phyloP scores from a whole-genome alignment of 2,797 vertebrate species.

The Pelobates cultripes region DNA sequence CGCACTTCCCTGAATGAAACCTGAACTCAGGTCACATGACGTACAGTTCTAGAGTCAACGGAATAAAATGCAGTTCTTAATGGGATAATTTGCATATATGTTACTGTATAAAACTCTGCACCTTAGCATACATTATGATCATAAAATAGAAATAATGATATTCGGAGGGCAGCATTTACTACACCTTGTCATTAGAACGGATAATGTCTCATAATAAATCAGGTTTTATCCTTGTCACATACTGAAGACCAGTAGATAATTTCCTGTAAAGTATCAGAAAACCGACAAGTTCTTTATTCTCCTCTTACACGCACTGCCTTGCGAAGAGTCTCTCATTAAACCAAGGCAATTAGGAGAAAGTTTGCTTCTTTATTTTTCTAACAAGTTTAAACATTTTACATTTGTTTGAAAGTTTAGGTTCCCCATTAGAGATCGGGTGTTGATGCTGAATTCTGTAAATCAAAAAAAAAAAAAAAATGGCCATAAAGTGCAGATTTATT shows the following conservation, averaged over 20 bases:
- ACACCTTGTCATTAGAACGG: conserved; percentile 31
- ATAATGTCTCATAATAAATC: conserved; percentile 51
- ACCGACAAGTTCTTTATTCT: conserved; percentile 2
- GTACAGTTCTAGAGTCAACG: neutral
- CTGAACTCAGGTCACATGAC: neutral
- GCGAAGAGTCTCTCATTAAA: conserved; percentile 39
- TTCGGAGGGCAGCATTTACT: conserved; percentile 35
- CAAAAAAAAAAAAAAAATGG: too few relatives aligned
- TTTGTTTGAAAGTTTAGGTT: neutral
- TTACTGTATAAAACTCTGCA: conserved; percentile 4
- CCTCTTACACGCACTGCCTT: conserved; percentile 17
- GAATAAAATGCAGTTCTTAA: conserved; percentile 1
- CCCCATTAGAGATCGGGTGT: neutral
- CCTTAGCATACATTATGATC: conserved; percentile 29
- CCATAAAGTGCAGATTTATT: too few relatives aligned
- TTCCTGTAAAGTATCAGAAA: conserved; percentile 23
- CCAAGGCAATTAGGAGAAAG: conserved; percentile 11
- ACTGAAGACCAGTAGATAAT: conserved; percentile 38
- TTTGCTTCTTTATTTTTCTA: neutral
- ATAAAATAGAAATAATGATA: conserved; percentile 41
- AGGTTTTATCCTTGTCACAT: conserved; percentile 44
- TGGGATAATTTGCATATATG: conserved; percentile 29
- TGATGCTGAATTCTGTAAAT: too few relatives aligned
- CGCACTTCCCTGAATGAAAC: too few relatives aligned
- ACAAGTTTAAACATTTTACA: neutral